Conservation (phyloP, 1,140 invertebrate species). For the Caerostris extrusa region DNA sequence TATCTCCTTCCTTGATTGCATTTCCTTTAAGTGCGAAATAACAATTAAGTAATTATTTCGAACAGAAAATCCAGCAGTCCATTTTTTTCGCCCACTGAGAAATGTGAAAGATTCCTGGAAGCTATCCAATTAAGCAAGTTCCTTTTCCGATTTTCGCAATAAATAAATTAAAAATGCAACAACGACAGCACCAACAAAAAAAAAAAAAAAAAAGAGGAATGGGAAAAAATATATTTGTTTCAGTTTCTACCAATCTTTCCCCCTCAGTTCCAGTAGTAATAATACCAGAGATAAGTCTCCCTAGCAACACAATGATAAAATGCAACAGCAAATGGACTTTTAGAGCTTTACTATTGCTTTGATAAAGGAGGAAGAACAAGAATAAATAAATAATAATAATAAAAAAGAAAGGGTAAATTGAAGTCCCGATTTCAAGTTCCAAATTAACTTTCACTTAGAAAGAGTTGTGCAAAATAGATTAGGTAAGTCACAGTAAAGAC, state of each 20-base stretch:
- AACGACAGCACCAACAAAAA: too few species aligned
- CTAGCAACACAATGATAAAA: neutral
- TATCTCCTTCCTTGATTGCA: constrained; percentile 71
- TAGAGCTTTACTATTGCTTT: neutral
- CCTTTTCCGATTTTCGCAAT: constrained; percentile 52
- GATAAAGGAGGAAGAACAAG: neutral
- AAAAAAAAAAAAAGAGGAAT: neutral
- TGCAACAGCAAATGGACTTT: constrained; percentile 17
- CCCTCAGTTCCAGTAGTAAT: neutral
- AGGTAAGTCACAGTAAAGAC: neutral
- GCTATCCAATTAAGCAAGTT: constrained; percentile 75
- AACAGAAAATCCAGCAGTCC: constrained; percentile 50
- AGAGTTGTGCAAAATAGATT: neutral
- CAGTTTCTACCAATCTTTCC: constrained; percentile 16
- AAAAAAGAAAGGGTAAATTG: neutral
- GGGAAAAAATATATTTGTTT: constrained; percentile 20
- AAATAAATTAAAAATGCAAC: constrained; percentile 66
- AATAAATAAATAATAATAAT: neutral
- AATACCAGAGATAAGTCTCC: constrained; percentile 9
- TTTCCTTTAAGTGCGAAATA: constrained; percentile 75
- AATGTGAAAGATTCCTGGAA: constrained; percentile 36
- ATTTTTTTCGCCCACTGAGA: neutral
- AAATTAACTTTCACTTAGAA: constrained; percentile 29
- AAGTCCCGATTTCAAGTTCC: neutral
- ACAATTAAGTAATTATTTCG: constrained; percentile 76